Evolutionary conservation across 2,113 vertebrate species (phyloP), one percentile per base, ranked within the genome.

Genomic region (Gadus chalcogrammus): DNA sequence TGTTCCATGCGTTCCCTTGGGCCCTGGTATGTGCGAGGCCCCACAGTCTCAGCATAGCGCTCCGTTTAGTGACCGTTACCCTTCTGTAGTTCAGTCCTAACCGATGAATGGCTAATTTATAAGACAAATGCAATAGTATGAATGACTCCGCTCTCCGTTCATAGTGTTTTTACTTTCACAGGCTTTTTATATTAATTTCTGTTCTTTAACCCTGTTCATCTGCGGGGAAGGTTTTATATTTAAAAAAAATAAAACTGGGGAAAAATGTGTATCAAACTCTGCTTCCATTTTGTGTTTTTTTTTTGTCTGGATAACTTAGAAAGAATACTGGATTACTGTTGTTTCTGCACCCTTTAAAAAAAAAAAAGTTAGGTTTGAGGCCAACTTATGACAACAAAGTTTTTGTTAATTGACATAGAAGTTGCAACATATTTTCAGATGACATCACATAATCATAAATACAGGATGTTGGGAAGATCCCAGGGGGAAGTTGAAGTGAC

Each of bases 181-280:
- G 61, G 61, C 52, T 73, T 82, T 24, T 55, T 70, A 76, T 75
- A 69, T 80, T 74, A 73, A 64, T 81, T 81, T 85, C 68, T 82
- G 65, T 87, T 85, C 70, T 74, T 74, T 64, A 85, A 77, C 76
- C 76, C 65, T 79, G 73, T 85, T 74, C 77, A 64, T 64, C 64
- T 77, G 82, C 76, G 82, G 88, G 79, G 81, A 78, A 74, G 74
- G 75, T 89, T 91, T 90, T 91, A 87, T 92, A 91, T 91, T 91
- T 90, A 87, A 88, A 76, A 78, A 86, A 28, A 79, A 88, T 81
- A 88, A 91, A 90, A 85, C 68, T 64, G 78, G 74, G 70, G 59
- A 74, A 75, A 84, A 88, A 79, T 68, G 52, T 69, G 69, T 80
- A 74, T 73, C 56, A 78, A 75, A 72, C 38, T 15, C 7, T 68